Percentiles rank a stretch among this genome's conserved stretches.
Conservation (phyloP, 2,113 vertebrate species). For the Nothoprocta pentlandii region DNA sequence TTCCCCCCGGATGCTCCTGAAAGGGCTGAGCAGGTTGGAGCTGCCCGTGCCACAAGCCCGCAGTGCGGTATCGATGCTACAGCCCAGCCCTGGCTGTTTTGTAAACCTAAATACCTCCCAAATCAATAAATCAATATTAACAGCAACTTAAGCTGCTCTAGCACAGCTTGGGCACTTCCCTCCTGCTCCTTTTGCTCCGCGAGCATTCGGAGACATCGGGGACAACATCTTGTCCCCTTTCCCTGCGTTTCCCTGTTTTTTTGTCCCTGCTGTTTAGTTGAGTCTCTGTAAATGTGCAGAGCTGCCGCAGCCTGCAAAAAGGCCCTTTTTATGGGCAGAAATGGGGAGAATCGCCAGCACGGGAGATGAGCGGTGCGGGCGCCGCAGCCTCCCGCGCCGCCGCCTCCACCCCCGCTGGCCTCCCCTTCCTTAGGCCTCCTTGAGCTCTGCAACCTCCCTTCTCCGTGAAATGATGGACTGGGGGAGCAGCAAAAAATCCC, state of each 20-base stretch:
- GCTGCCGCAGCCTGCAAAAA: not conserved
- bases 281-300: not conserved
- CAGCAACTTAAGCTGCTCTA: constrained; percentile 54
- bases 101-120: constrained; percentile 61
- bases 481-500: not conserved
- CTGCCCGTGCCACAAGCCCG: not conserved
- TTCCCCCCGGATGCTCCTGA: too few species aligned
- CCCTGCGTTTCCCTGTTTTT: too few species aligned
- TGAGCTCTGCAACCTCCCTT: too few species aligned
- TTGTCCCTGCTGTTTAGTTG: not conserved
- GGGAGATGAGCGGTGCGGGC: too few species aligned
- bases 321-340: not conserved
- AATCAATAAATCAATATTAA: constrained; percentile 78
- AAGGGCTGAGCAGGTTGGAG: not conserved
- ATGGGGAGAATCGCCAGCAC: not conserved
- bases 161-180: not conserved
- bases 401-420: too few species aligned
- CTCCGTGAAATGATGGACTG: rapidly evolving
- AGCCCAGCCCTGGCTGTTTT: constrained; percentile 32
- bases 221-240: too few species aligned
- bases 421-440: too few species aligned
- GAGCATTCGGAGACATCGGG: too few species aligned
- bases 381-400: too few species aligned
- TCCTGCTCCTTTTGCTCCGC: too few species aligned
- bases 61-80: not conserved